These are phyloP conservation scores for Bergia puertoricense DNA, from an alignment of 92 coral and sea anemone species.

Conservation along the genomic window DNA sequence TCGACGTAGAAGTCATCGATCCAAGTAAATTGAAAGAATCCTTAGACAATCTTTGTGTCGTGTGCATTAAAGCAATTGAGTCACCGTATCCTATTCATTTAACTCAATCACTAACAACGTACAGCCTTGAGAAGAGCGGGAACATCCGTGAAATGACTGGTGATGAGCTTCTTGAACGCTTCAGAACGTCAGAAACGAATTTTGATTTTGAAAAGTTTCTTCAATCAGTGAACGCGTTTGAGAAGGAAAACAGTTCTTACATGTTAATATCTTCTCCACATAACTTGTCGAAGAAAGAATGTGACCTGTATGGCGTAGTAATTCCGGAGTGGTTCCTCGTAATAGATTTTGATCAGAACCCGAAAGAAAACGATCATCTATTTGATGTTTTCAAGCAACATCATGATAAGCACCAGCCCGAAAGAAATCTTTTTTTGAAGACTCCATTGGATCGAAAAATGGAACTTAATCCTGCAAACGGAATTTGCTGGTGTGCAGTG, in stretches of 20 bases:
- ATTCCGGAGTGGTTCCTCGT: conserved; percentile 81
- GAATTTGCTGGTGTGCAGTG: conserved; percentile 83
- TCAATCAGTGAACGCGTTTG: conserved; percentile 53
- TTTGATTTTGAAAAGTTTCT: conserved; percentile 64
- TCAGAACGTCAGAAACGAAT: conserved; percentile 22
- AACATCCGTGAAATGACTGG: conserved; percentile 40
- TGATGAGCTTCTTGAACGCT: conserved; percentile 52
- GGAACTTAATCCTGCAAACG: conserved; percentile 66
- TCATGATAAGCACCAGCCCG: conserved; percentile 76
- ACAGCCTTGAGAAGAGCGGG: conserved; percentile 42
- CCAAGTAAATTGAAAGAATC: conserved; percentile 22
- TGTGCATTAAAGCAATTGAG: conserved; percentile 54
- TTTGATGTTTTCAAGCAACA: conserved; percentile 51
- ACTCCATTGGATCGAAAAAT: conserved; percentile 70
- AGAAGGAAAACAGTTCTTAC: conserved; percentile 59
- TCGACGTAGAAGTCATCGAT: conserved; percentile 27
- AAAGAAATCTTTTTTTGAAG: conserved; percentile 65
- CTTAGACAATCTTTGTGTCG: conserved; percentile 52
- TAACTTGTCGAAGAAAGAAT: conserved; percentile 37
- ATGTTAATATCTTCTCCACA: conserved; percentile 69
- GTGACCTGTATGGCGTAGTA: conserved; percentile 76
- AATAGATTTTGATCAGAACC: conserved; percentile 76
- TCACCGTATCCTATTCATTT: conserved; percentile 80
- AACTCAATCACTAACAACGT: conserved; percentile 56
- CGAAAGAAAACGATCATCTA: conserved; percentile 60